Percentiles rank a stretch among this genome's conserved stretches.
phyloP scores from a whole-genome alignment of 2,888 invertebrate genomes.

The Boloria euphrosyne region DNA sequence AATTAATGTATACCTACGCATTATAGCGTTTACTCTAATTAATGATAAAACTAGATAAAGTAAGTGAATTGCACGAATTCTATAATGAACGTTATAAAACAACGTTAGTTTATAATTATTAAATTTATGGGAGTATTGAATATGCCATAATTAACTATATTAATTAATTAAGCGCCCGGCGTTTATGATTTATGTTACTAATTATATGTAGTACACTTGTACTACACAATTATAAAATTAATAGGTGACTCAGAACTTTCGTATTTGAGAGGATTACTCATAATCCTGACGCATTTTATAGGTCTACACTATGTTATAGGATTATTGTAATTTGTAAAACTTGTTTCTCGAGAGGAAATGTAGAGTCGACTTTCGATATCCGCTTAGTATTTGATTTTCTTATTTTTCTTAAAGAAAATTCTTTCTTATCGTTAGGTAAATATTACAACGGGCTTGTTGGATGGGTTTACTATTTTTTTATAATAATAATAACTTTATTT shows the following conservation, averaged over 20 bases:
- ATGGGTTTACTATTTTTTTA: too few species aligned
- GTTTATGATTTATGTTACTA: conserved; percentile 26
- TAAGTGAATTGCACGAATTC: background rate
- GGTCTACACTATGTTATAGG: background rate
- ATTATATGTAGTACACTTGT: conserved; percentile 1
- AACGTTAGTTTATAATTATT: background rate
- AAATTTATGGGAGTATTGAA: conserved; percentile 21
- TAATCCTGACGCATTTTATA: conserved; percentile 24
- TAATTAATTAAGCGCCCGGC: conserved; percentile 30
- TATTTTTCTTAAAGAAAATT: too few species aligned
- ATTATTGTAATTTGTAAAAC: conserved; percentile 10
- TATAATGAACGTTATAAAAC: background rate
- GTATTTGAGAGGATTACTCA: conserved; percentile 38
- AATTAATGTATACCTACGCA: too few species aligned
- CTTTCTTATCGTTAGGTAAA: too few species aligned
- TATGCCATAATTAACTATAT: conserved; percentile 32
- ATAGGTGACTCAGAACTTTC: conserved; percentile 36
- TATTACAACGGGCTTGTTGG: too few species aligned
- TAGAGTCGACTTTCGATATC: background rate
- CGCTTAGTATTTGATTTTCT: too few species aligned
- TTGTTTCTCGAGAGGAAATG: conserved; percentile 1
- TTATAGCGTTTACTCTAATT: too few species aligned
- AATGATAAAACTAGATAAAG: too few species aligned
- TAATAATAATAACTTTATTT: too few species aligned
- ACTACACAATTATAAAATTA: conserved; percentile 34